A percentile compares a stretch with the other conserved stretches of the same genome.
Conservation (phyloP, 2,888 invertebrate genomes). For the Tyria jacobaeae region DNA sequence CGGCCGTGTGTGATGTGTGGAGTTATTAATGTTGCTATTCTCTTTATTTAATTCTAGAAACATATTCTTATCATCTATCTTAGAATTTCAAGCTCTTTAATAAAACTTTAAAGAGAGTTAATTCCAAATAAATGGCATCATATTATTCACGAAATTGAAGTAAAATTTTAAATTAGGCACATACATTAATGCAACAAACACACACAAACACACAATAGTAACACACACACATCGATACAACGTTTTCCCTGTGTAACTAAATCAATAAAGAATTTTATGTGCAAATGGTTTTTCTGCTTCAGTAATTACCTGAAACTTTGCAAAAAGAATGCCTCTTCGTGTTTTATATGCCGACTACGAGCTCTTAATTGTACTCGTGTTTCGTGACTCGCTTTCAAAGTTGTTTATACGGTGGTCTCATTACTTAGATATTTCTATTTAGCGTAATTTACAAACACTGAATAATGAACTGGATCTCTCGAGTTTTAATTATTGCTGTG, state of each 20-base stretch:
- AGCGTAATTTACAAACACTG: constrained; percentile 65
- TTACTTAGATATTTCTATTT: constrained; percentile 26
- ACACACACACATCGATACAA: constrained; percentile 14
- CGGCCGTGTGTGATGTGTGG: too few relatives aligned
- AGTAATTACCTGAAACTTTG: constrained; percentile 63
- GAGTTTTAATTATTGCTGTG: constrained; percentile 82
- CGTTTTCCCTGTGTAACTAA: constrained; percentile 36
- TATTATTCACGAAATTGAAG: constrained; percentile 28
- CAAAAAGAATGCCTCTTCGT: constrained; percentile 69
- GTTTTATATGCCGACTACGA: constrained; percentile 75
- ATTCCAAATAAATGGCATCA: constrained; percentile 32
- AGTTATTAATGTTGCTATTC: too few relatives aligned
- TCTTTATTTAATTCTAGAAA: too few relatives aligned
- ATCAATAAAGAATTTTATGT: constrained; percentile 62
- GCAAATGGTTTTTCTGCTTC: constrained; percentile 57
- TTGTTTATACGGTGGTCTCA: constrained; percentile 56
- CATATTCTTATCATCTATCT: too few relatives aligned
- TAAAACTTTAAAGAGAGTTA: constrained; percentile 20
- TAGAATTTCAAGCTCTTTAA: constrained; percentile 25
- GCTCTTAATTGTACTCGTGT: constrained; percentile 75
- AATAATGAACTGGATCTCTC: constrained; percentile 70
- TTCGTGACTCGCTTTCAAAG: constrained; percentile 74
- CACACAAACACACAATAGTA: constrained; percentile 1
- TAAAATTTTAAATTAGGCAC: constrained; percentile 21
- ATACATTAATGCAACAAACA: constrained; percentile 12